phyloP scores from a whole-genome alignment of 2,113 vertebrate species.

The Tragelaphus scriptus region DNA sequence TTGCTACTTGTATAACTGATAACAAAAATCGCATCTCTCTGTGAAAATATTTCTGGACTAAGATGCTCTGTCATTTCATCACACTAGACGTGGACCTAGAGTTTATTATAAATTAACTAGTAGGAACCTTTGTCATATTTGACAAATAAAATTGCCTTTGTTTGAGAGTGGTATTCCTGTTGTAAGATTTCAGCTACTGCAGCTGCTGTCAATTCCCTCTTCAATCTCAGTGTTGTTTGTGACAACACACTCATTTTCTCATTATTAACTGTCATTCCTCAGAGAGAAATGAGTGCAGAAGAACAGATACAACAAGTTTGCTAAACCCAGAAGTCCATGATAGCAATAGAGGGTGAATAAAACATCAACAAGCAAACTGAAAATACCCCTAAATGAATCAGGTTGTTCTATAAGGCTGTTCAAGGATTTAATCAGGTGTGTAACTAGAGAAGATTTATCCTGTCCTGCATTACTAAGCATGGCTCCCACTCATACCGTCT shows the following conservation, averaged over 20 bases:
- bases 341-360: background rate
- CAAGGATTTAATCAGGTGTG: background rate
- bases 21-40: background rate
- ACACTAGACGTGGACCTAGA: background rate
- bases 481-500: background rate
- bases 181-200: background rate
- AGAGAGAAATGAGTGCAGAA: background rate
- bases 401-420: background rate
- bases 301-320: conserved; percentile 1
- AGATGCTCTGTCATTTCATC: background rate
- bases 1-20: background rate
- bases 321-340: background rate
- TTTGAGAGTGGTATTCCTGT: background rate
- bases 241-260: background rate
- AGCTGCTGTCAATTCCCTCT: background rate
- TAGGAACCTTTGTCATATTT: background rate
- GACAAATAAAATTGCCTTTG: background rate
- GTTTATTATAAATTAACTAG: background rate
- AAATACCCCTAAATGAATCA: background rate
- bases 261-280: background rate
- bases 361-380: background rate
- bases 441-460: background rate
- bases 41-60: background rate
- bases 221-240: background rate
- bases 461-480: background rate